Evolutionary conservation across 2,113 vertebrate genomes (phyloP), one percentile per base, ranked within the genome.

Genomic region (Myxocyprinus asiaticus): DNA sequence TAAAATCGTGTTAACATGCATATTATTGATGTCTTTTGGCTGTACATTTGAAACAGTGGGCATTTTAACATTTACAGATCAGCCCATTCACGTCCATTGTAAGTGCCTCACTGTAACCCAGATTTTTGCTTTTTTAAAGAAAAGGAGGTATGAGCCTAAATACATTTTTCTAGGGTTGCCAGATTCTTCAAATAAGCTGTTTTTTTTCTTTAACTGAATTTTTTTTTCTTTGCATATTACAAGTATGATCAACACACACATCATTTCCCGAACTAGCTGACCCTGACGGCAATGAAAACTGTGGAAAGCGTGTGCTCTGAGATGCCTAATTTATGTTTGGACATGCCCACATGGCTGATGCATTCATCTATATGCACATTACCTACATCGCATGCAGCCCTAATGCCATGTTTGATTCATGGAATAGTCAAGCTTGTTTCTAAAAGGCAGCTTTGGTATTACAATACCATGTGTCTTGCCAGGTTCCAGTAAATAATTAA

Each of bases 401-500:
- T 51, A 67, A 72, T 47, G 53, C 17, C 33, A 75, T 68, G n/a
- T 69, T 77, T 66, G 59, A 71, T 61, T 55, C 8, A 4, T 42
- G 3, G 33, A 9, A 42, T 14, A 9, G 44, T 51, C 42, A 5
- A 65, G 72, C 42, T 75, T 51, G 45, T 63, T 76, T 42, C 76
- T 65, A 77, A 61, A 15, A 45, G 45, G 66, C 48, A 15, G 76
- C 51, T 81, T 74, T 71, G 74, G 56, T 51, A 66, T 63, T 59
- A 50, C 61, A 67, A 17, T 22, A 44, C 63, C 68, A 80, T 82
- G 76, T 71, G 66, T 81, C 64, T 65, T 74, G 48, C 67, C 65
- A 70, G 83, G 80, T 67, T 79, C 65, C 48, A n/a, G 85, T 92
- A 87, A 92, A 91, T 92, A 90, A 92, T 92, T 92, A 80, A 92